Evolutionary conservation across 1,140 invertebrate species (phyloP).

Genomic region (Drosophila sulfurigaster): DNA sequence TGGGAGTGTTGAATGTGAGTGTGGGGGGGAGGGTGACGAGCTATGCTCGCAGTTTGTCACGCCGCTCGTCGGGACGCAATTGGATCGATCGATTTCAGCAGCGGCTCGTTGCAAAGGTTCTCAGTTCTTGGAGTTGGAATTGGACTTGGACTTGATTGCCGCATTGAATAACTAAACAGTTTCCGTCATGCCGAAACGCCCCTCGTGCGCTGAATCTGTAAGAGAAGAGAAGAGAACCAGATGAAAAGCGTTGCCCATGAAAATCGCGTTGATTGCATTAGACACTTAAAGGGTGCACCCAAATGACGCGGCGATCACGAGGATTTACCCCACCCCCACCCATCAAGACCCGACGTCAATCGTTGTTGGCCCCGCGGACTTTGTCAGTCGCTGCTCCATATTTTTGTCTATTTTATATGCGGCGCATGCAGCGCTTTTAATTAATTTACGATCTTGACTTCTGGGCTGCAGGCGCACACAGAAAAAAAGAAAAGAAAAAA

Average conservation of each 20-base stretch:
- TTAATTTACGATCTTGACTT: slow-evolving; percentile 72
- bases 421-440: slow-evolving; percentile 50
- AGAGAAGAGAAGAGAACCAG: slow-evolving; percentile 23
- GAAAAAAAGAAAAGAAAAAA: no score
- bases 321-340: slow-evolving; percentile 17
- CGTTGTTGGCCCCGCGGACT: not conserved
- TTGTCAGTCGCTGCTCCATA: slow-evolving; percentile 34
- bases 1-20: not conserved
- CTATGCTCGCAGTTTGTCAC: slow-evolving; percentile 43
- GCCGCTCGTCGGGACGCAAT: slow-evolving; percentile 27
- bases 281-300: slow-evolving; percentile 44
- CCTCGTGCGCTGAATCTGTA: slow-evolving; percentile 72
- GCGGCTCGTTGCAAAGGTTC: slow-evolving; percentile 50
- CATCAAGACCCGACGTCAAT: not conserved
- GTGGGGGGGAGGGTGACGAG: not conserved
- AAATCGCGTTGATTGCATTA: slow-evolving; percentile 62
- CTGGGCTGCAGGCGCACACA: slow-evolving; percentile 10
- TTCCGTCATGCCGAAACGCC: slow-evolving; percentile 67
- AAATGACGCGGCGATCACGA: slow-evolving; percentile 45
- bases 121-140: slow-evolving; percentile 40
- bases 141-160: slow-evolving; percentile 32
- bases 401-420: slow-evolving; percentile 61
- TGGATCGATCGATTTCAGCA: slow-evolving; percentile 56
- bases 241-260: slow-evolving; percentile 50
- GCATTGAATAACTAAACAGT: slow-evolving; percentile 72